phyloP scores from a whole-genome alignment of 2,797 vertebrate genomes.

The Neosilurus hyrtlii region DNA sequence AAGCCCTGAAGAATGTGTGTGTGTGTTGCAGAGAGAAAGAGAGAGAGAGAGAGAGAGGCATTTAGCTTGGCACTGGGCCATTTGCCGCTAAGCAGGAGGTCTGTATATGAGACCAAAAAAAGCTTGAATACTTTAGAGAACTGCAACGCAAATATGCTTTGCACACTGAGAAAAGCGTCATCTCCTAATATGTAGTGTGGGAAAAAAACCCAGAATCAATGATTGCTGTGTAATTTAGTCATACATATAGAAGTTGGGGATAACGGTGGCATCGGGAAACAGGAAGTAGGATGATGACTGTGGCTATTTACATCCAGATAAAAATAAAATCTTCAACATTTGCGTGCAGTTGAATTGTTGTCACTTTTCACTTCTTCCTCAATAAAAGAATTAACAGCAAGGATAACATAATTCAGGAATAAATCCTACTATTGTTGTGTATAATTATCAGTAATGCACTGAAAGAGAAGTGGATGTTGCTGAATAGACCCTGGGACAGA shows the following conservation, averaged over 20 bases:
- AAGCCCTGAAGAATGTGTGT: slow-evolving; percentile 66
- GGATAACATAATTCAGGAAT: too few species aligned
- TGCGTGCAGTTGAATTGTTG: neutral
- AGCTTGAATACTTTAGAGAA: neutral
- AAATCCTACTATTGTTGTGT: too few species aligned
- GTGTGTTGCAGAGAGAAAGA: neutral
- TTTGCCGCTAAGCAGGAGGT: slow-evolving; percentile 52
- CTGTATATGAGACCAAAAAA: slow-evolving; percentile 57
- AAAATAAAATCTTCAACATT: neutral
- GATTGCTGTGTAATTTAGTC: slow-evolving; percentile 3
- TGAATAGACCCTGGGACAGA: too few species aligned
- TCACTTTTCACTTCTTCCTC: neutral
- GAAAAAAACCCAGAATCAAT: neutral
- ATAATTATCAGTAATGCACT: too few species aligned
- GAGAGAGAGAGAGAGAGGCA: slow-evolving; percentile 54
- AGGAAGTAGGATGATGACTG: slow-evolving; percentile 13
- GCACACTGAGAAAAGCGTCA: neutral
- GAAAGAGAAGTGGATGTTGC: too few species aligned
- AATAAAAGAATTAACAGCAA: neutral
- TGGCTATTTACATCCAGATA: slow-evolving; percentile 3
- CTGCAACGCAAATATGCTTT: neutral
- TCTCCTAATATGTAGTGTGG: neutral
- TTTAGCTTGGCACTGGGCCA: slow-evolving; percentile 64
- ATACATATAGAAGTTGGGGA: neutral
- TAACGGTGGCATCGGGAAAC: slow-evolving; percentile 3